These are phyloP conservation scores for Esox lucius DNA, from an alignment of 2,797 vertebrate species.

Conservation along the genomic window DNA sequence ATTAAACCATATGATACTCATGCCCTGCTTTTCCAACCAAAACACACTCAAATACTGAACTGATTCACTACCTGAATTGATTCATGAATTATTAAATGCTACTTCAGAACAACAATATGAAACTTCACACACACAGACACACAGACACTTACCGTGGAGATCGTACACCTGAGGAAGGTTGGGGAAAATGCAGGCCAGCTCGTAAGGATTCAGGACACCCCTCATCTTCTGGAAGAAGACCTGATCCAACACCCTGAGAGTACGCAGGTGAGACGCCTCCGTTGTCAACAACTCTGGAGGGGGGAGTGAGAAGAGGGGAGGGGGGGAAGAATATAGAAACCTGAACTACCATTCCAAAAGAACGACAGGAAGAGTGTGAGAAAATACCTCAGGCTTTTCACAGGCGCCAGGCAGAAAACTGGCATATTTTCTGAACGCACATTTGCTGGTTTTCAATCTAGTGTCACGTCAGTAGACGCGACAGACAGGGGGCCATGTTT, in stretches of 20 bases:
- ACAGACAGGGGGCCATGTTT: not conserved
- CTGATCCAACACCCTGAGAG: slow-evolving; percentile 85
- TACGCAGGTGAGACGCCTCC: slow-evolving; percentile 87
- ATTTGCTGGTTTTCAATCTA: not conserved
- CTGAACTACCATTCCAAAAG: not conserved
- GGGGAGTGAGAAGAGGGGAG: not conserved
- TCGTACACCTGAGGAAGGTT: slow-evolving; percentile 88
- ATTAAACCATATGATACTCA: not conserved
- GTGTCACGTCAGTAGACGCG: not conserved
- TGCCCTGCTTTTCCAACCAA: no score
- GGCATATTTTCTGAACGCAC: not conserved
- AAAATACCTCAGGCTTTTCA: not conserved
- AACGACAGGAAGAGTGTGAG: not conserved
- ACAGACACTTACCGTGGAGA: slow-evolving; percentile 82
- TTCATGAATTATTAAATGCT: no score
- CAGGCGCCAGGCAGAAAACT: no score
- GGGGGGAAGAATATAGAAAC: not conserved
- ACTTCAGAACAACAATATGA: not conserved
- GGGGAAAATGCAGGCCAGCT: slow-evolving; percentile 89
- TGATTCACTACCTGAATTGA: not conserved
- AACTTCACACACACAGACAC: not conserved
- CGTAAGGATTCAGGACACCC: slow-evolving; percentile 79
- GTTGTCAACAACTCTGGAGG: slow-evolving; percentile 87
- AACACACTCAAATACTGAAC: not conserved
- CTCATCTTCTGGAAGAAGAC: slow-evolving; percentile 91